Evolutionary conservation across 2,797 vertebrate species (phyloP), one percentile per base, ranked within the genome.

Genomic region (Pachyuromys duprasi): DNA sequence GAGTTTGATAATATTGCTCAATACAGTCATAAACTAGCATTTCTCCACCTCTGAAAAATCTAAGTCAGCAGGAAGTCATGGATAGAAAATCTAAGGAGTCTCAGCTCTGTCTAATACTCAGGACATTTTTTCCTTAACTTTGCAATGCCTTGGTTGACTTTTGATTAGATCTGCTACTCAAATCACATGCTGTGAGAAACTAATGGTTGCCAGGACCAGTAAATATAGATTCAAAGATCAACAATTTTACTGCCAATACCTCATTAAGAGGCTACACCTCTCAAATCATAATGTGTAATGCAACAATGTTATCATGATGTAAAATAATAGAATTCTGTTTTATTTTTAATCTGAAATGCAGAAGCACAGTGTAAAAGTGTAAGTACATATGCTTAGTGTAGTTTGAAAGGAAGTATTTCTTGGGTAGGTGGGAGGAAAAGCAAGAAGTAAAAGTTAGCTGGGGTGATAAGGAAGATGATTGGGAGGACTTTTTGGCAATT

Each of bases 41-140:
- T 63, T 72, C 55, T 72, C 72, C 18, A 69, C 31, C 62, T 95
- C 89, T 90, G 91, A 93, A 96, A 45, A 36, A 84, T 55, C 63
- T 82, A 91, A 87, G 89, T 39, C 55, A 72, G 57, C 91, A 87
- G 89, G 42, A 0, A 0, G 5, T 17, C 36, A 75, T 78, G 3
- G 83, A 78, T 5, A 97, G 90, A 89, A 97, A 95, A 96, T 78
- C 81, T 94, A 94, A 82, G 87, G 22, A 28, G 91, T 78, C 75
- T 92, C 67, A 45, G 95, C 97, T 49, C 45, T 31, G 67, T 86
- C 53, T 88, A 81, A 86, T 22, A 91, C 20, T 0, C 1, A 45
- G 63, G 4, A 70, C 79, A 28, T 24, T 57, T 57, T 95, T 95
- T 94, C 70, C 22, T 92, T 45, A 42, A 90, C 55, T 60, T 94